These are phyloP conservation scores for Protophormia terraenovae DNA, from an alignment of 2,888 invertebrate species.

Conservation along the genomic window DNA sequence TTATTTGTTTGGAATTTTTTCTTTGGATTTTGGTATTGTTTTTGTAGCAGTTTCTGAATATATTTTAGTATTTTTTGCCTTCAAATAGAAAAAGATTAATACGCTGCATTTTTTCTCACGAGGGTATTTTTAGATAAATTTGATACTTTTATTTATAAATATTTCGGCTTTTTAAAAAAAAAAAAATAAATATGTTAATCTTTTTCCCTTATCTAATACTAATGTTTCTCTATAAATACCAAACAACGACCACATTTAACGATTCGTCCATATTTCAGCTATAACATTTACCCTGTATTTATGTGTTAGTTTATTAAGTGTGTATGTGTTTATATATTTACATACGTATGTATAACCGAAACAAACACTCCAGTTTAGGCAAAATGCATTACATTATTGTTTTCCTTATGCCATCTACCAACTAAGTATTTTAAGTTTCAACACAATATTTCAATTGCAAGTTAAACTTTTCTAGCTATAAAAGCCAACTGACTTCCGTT, in stretches of 20 bases:
- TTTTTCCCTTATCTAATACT: neutral
- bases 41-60: too few relatives aligned
- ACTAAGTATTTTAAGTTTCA: conserved; percentile 51
- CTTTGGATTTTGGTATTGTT: too few relatives aligned
- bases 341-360: neutral
- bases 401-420: too few relatives aligned
- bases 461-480: conserved; percentile 60
- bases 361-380: conserved; percentile 18
- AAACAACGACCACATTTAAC: neutral
- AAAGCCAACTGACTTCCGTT: conserved; percentile 67
- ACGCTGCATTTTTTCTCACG: too few relatives aligned
- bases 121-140: too few relatives aligned
- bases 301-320: neutral
- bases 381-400: conserved; percentile 27
- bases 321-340: neutral
- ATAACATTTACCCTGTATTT: neutral
- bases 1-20: too few relatives aligned
- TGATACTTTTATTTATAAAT: too few relatives aligned
- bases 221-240: neutral
- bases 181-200: too few relatives aligned
- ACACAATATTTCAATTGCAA: conserved; percentile 65
- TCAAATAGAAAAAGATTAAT: too few relatives aligned
- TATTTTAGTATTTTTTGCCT: too few relatives aligned
- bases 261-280: neutral
- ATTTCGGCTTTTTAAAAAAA: too few relatives aligned